phyloP scores from a whole-genome alignment of 1,140 invertebrate species.

The Pectinophora gossypiella region DNA sequence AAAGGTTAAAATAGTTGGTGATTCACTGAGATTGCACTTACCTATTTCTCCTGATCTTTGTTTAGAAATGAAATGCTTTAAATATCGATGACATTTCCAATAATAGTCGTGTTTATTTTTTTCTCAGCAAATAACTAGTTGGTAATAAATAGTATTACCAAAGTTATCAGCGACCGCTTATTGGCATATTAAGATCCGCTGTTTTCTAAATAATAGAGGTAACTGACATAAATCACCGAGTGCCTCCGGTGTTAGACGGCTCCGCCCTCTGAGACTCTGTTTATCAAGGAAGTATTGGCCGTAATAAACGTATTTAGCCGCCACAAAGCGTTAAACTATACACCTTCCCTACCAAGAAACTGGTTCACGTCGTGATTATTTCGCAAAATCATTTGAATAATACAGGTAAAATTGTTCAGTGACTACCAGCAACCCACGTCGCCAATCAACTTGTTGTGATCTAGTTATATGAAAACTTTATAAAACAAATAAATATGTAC shows the following conservation, averaged over 20 bases:
- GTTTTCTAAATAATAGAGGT: constrained; percentile 45
- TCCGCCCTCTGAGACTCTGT: constrained; percentile 8
- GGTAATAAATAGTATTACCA: neutral
- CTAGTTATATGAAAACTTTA: neutral
- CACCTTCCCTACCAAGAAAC: neutral
- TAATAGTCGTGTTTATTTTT: no score
- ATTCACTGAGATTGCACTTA: no score
- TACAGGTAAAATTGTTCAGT: neutral
- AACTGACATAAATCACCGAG: constrained; percentile 35
- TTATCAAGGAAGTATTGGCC: constrained; percentile 12
- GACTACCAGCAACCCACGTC: neutral
- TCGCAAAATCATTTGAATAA: neutral
- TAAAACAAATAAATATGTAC: neutral
- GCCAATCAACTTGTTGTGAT: no score
- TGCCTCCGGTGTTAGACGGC: constrained; percentile 33
- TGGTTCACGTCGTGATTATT: neutral
- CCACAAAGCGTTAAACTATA: neutral
- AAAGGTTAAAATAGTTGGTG: no score
- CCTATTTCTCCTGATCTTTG: no score
- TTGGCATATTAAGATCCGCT: constrained; percentile 33
- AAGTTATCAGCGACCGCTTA: constrained; percentile 9
- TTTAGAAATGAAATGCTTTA: no score
- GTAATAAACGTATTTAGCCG: constrained; percentile 3
- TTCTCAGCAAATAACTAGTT: no score
- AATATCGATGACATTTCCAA: no score